Percentiles rank a stretch among this genome's conserved stretches.
Evolutionary conservation across 2,797 vertebrate species (phyloP).

Genomic region (Liparis tanakae): DNA sequence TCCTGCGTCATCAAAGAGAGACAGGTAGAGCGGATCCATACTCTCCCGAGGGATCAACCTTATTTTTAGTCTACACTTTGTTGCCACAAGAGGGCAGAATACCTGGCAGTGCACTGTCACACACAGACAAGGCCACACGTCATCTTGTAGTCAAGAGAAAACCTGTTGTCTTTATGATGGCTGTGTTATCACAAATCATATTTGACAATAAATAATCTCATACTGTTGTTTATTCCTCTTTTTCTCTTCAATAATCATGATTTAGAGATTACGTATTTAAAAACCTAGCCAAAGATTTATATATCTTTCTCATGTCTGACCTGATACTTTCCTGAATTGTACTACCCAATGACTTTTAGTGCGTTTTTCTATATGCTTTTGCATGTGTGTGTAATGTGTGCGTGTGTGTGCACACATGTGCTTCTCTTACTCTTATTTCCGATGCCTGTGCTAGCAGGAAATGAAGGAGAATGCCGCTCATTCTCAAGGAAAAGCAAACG

Average conservation of each 20-base stretch:
- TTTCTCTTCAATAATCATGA: neutral
- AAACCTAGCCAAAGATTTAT: neutral
- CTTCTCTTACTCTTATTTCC: slow-evolving; percentile 51
- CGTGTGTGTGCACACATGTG: slow-evolving; percentile 46
- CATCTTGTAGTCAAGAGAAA: slow-evolving; percentile 6
- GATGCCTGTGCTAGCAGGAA: slow-evolving; percentile 75
- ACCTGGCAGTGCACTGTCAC: slow-evolving; percentile 16
- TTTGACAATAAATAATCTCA: neutral
- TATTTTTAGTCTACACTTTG: neutral
- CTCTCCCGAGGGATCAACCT: neutral
- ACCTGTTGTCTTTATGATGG: slow-evolving; percentile 2
- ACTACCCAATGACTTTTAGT: neutral
- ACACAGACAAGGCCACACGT: slow-evolving; percentile 21
- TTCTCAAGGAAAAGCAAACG: slow-evolving; percentile 74
- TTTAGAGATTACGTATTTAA: neutral
- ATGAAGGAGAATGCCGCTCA: slow-evolving; percentile 84
- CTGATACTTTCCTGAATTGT: slow-evolving; percentile 17
- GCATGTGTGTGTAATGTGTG: slow-evolving; percentile 25
- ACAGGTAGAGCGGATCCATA: slow-evolving; percentile 10
- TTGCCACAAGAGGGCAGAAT: slow-evolving; percentile 78
- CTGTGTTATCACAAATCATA: neutral
- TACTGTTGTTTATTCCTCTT: neutral
- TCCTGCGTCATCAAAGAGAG: slow-evolving; percentile 28
- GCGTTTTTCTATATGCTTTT: slow-evolving; percentile 18
- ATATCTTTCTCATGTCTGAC: neutral